phyloP scores from a whole-genome alignment of 2,888 invertebrate species.

The Lepidochitona cinerea region DNA sequence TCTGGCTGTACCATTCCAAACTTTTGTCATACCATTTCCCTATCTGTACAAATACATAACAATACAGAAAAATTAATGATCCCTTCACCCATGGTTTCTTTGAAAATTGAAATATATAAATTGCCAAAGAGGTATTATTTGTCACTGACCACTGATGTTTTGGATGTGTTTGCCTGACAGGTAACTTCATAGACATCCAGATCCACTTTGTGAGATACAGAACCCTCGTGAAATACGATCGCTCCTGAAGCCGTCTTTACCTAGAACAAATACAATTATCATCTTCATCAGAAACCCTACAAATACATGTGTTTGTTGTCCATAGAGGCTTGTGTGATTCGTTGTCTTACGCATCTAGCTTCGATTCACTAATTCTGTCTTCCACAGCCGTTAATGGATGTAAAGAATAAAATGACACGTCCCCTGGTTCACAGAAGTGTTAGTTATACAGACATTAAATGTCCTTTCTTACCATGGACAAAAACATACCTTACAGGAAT shows the following conservation, averaged over 20 bases:
- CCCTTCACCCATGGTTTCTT: not conserved
- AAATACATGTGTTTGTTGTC: too few species aligned
- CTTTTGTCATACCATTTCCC: not conserved
- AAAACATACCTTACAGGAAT: too few species aligned
- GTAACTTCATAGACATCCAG: not conserved
- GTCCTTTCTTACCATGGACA: too few species aligned
- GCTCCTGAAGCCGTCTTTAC: not conserved
- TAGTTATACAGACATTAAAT: too few species aligned
- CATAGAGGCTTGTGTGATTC: too few species aligned
- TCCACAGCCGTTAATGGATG: too few species aligned
- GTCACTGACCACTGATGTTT: not conserved
- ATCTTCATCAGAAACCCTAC: too few species aligned
- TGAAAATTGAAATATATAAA: not conserved
- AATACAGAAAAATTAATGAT: not conserved
- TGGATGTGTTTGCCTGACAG: not conserved
- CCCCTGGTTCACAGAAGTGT: too few species aligned
- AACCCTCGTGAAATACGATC: not conserved
- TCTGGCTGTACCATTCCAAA: not conserved
- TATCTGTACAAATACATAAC: not conserved
- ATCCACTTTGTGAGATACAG: not conserved
- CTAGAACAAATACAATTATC: too few species aligned
- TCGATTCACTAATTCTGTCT: too few species aligned
- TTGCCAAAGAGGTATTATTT: not conserved
- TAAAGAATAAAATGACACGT: too few species aligned
- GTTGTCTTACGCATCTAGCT: too few species aligned